phyloP scores from a whole-genome alignment of 2,888 invertebrate genomes.

The Thymelicus lineola region DNA sequence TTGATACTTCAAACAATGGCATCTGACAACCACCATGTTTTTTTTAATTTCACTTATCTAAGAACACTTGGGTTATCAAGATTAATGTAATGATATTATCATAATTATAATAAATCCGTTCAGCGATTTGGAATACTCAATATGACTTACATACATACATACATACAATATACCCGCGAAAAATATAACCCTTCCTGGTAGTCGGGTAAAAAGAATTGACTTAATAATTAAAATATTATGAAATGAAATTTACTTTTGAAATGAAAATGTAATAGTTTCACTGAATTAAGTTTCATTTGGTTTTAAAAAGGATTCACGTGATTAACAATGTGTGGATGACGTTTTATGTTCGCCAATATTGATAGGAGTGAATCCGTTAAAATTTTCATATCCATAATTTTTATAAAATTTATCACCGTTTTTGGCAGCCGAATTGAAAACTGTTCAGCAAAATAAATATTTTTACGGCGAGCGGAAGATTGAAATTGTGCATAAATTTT shows the following conservation, averaged over 20 bases:
- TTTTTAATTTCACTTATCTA: no score
- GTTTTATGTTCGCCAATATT: conserved; percentile 22
- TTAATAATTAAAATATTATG: neutral
- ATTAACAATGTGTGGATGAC: conserved; percentile 6
- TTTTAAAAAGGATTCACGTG: conserved; percentile 1
- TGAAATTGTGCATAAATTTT: conserved; percentile 34
- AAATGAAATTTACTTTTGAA: neutral
- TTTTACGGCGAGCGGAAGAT: conserved; percentile 27
- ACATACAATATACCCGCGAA: no score
- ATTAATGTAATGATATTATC: no score
- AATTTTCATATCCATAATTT: conserved; percentile 34
- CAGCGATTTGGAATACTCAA: no score
- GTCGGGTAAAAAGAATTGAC: no score
- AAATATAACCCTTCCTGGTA: no score
- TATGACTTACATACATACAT: no score
- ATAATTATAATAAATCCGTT: no score
- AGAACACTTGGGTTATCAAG: no score
- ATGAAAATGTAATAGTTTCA: neutral
- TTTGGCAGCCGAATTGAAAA: conserved; percentile 37
- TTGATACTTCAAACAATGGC: no score
- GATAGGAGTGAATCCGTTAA: conserved; percentile 28
- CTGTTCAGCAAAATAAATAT: conserved; percentile 35
- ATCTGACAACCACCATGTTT: no score
- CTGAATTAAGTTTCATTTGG: neutral
- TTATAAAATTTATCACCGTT: conserved; percentile 35